Percentiles rank a stretch among this genome's conserved stretches.
phyloP scores from a whole-genome alignment of 2,113 vertebrate genomes.

The Dipodomys ordii region DNA sequence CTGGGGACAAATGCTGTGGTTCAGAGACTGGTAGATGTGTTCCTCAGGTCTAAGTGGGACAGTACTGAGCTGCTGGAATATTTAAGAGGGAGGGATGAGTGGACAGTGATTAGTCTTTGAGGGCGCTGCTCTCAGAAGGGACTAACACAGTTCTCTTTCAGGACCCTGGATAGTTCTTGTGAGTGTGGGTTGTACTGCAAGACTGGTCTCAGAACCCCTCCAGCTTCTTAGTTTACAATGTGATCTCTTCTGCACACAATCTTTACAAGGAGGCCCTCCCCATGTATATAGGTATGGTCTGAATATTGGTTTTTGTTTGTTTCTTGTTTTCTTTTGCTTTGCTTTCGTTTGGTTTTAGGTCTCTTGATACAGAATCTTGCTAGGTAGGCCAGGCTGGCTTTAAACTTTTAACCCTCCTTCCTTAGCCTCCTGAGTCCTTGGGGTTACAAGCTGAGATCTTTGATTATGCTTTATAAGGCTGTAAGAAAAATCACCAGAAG shows the following conservation, averaged over 20 bases:
- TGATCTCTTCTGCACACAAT: background rate
- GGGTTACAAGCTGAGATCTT: background rate
- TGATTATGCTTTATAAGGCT: no score
- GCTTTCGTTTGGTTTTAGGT: no score
- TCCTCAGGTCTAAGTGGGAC: background rate
- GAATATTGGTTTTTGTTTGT: no score
- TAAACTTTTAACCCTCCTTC: background rate
- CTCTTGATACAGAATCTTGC: no score
- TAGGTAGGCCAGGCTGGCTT: background rate
- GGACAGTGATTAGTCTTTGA: no score
- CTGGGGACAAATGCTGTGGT: background rate
- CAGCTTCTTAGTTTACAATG: background rate
- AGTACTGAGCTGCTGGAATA: background rate
- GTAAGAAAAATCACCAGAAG: no score
- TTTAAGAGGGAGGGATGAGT: background rate
- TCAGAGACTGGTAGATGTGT: background rate
- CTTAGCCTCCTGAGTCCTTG: background rate
- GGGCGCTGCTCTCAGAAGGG: background rate
- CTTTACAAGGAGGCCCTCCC: background rate
- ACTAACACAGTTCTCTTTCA: background rate
- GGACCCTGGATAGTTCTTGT: background rate
- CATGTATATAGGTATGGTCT: no score
- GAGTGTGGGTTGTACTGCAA: background rate
- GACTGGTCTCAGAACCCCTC: background rate
- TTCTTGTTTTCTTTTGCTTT: no score